phyloP scores from a whole-genome alignment of 2,888 invertebrate species.

The Drosophila melanosoma region DNA sequence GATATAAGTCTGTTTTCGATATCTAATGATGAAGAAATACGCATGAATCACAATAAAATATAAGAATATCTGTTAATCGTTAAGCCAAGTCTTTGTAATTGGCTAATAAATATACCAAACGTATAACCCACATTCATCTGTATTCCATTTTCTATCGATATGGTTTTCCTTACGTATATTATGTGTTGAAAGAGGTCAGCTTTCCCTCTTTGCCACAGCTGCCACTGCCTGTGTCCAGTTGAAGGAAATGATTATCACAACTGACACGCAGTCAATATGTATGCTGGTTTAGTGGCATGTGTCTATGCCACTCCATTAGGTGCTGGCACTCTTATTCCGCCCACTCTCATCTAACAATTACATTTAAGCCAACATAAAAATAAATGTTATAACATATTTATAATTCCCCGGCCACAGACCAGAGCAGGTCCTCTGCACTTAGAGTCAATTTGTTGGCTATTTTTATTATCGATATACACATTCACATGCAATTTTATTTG shows the following conservation, averaged over 20 bases:
- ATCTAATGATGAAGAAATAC: too few relatives aligned
- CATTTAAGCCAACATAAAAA: slow-evolving; percentile 46
- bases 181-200: neutral
- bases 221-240: neutral
- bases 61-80: too few relatives aligned
- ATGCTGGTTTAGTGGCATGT: slow-evolving; percentile 7
- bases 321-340: slow-evolving; percentile 12
- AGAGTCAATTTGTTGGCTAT: slow-evolving; percentile 73
- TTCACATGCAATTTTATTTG: slow-evolving; percentile 75
- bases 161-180: neutral
- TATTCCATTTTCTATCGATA: neutral
- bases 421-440: slow-evolving; percentile 48
- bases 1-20: too few relatives aligned
- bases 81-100: too few relatives aligned
- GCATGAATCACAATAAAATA: too few relatives aligned
- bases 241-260: slow-evolving; percentile 37
- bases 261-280: slow-evolving; percentile 46
- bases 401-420: slow-evolving; percentile 45
- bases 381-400: slow-evolving; percentile 46
- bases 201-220: neutral
- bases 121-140: too few relatives aligned
- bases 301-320: slow-evolving; percentile 38
- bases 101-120: too few relatives aligned
- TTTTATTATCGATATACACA: slow-evolving; percentile 57
- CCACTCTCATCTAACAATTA: slow-evolving; percentile 40